phyloP scores from a whole-genome alignment of 1,140 invertebrate species.

The Diachasmimorpha longicaudata region DNA sequence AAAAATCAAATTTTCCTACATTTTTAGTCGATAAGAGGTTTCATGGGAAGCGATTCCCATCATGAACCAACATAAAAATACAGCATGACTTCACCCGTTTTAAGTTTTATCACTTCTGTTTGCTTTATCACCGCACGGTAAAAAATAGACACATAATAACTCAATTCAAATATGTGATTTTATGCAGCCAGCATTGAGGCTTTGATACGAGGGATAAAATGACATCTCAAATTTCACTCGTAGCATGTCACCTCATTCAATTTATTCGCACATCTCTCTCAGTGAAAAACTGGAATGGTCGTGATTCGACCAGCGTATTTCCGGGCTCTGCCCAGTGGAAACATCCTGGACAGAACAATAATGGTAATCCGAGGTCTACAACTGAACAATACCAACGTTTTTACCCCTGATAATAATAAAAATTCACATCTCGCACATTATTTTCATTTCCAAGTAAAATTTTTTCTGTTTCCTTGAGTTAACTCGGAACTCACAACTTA shows the following conservation, averaged over 20 bases:
- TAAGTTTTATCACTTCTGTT: too few relatives aligned
- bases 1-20: not conserved
- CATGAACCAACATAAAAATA: not conserved
- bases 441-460: not conserved
- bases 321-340: conserved; percentile 6
- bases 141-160: too few relatives aligned
- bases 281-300: not conserved
- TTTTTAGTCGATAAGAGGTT: not conserved
- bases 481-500: not conserved
- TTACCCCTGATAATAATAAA: not conserved
- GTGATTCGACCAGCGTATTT: not conserved
- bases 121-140: too few relatives aligned
- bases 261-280: not conserved
- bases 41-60: not conserved
- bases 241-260: not conserved
- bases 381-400: not conserved
- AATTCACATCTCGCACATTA: not conserved
- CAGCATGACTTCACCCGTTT: not conserved
- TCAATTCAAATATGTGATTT: not conserved
- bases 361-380: not conserved
- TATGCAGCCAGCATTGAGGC: not conserved
- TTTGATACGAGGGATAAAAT: not conserved
- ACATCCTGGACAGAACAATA: conserved; percentile 14
- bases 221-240: not conserved
- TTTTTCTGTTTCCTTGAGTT: too few relatives aligned